Evolutionary conservation across 92 coral and sea anemone species (phyloP).

Genomic region (Actinostola sp.): DNA sequence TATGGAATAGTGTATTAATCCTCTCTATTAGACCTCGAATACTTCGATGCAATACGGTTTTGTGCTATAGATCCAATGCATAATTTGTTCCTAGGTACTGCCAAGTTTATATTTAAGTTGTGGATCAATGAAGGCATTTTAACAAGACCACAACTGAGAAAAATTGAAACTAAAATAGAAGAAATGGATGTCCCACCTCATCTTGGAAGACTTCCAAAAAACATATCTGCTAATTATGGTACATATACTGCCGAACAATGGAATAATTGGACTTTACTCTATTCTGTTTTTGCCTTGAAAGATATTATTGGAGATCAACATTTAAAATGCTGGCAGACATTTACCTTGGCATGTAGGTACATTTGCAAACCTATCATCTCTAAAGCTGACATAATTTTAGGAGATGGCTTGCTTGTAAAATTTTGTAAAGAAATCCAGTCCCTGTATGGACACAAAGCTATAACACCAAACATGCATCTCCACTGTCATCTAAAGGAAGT

Average conservation of each 20-base stretch:
- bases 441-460: conserved; percentile 48
- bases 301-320: conserved; percentile 42
- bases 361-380: conserved; percentile 47
- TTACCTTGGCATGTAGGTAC: conserved; percentile 54
- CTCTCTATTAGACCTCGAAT: conserved; percentile 48
- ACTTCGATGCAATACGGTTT: conserved; percentile 55
- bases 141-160: conserved; percentile 30
- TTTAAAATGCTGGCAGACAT: no score
- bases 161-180: conserved; percentile 36
- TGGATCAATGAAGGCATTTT: conserved; percentile 48
- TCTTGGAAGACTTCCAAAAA: conserved; percentile 54
- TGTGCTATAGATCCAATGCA: no score
- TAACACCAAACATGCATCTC: conserved; percentile 67
- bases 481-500: conserved; percentile 58
- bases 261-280: conserved; percentile 65
- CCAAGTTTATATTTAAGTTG: conserved; percentile 41
- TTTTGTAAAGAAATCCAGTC: conserved; percentile 51
- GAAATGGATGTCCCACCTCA: conserved; percentile 52
- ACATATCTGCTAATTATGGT: conserved; percentile 49
- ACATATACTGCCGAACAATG: conserved; percentile 58
- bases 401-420: conserved; percentile 47
- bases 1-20: conserved; percentile 45
- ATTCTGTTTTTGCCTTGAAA: conserved; percentile 56
- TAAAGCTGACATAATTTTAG: conserved; percentile 26
- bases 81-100: no score